phyloP scores from a whole-genome alignment of 2,797 vertebrate species.

The Philypnodon macrostomus region DNA sequence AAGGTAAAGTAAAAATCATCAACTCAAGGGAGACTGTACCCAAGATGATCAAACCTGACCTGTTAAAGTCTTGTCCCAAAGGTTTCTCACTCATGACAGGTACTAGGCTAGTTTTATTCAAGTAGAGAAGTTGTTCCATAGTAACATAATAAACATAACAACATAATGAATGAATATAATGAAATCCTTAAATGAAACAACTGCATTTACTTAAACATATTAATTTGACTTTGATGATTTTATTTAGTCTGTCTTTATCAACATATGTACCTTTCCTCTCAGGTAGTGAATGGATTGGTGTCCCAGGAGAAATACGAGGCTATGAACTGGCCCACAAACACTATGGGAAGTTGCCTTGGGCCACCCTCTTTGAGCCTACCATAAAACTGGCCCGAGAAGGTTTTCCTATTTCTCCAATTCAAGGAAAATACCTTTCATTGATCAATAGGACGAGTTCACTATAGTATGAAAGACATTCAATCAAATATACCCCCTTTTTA shows the following conservation, averaged over 20 bases:
- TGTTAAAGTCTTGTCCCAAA: constrained; percentile 55
- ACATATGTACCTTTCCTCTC: constrained; percentile 1
- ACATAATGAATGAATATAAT: no score
- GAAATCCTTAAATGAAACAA: no score
- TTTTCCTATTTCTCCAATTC: constrained; percentile 68
- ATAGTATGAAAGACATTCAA: constrained; percentile 30
- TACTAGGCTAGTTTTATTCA: no score
- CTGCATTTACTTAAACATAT: no score
- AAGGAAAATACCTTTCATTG: constrained; percentile 29
- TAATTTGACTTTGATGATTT: no score
- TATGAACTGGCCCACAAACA: constrained; percentile 84
- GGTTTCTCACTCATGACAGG: constrained; percentile 34
- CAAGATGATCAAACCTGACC: constrained; percentile 25
- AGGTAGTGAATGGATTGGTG: constrained; percentile 78
- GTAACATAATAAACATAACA: no score
- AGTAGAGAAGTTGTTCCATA: no score
- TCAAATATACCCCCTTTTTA: no score
- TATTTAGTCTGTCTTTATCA: no score
- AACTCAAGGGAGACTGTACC: constrained; percentile 74
- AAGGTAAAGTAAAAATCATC: constrained; percentile 72
- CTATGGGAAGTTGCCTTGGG: constrained; percentile 87
- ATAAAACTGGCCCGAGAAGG: constrained; percentile 86
- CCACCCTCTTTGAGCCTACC: constrained; percentile 83
- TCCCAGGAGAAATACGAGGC: constrained; percentile 90
- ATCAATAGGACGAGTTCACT: constrained; percentile 30